Evolutionary conservation across 92 coral and sea anemone species (phyloP), one percentile per base, ranked within the genome.

Genomic region (Isaurus tuberculatus): DNA sequence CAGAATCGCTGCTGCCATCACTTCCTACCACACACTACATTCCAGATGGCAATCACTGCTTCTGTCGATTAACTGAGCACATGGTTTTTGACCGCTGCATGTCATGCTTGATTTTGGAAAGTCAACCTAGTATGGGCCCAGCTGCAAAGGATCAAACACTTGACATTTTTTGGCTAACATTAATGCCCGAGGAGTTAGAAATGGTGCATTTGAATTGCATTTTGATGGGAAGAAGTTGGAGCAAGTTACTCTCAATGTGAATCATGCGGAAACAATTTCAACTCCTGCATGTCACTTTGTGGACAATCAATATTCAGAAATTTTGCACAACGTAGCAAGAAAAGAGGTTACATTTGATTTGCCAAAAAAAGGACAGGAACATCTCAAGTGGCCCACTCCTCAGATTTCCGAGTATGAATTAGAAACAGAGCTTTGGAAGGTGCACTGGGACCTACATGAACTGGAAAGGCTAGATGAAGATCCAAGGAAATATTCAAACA

Each of bases 11-110:
- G 20, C 69, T 80, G 20, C 85, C 85, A 15, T 61, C 88, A 16
- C 72, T 85, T 64, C 61, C 84, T 16, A 85, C 84, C 15, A 37
- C 70, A 19, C 30, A 64, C 8, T 75, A 57, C 65, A 49, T 85
- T 65, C 72, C 83, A 13, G 48, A 55, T 67, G 83, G 84, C 61
- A 78, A 85, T 44, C 88, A 85, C 88, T 32, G 28, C 73, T 85
- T 85, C 23, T 64, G 79, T 26, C 46, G 89, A 49, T 34, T 80
- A 8, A 46, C 53, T 46, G 53, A 46, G 16, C 53, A 46, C 16
- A 46, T 46, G 16, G 53, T 46, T 46, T 46, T 46, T 46, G 53
- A 46, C 16, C 17, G 19, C 53, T 11, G 19, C 19, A 46, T 46
- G 53, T 46, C 53, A 46, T 46, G 53, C 19, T 46, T 46, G 53